Percentiles rank a stretch among this genome's conserved stretches.
phyloP scores from a whole-genome alignment of 92 coral and sea anemone species.

The Umimayanthus chanpuru region DNA sequence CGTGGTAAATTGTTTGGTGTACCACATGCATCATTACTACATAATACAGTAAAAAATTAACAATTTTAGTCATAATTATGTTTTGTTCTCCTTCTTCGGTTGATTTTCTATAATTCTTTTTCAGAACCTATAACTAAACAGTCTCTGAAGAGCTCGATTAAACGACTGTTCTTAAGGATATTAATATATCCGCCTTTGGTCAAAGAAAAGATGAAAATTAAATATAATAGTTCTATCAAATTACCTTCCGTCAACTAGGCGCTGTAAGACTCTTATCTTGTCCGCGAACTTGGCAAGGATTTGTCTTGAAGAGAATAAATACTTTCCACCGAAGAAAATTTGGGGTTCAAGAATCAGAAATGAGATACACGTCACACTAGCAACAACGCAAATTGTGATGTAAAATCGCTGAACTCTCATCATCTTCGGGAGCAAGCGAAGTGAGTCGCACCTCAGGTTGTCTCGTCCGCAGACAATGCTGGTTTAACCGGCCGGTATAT shows the following conservation, averaged over 20 bases:
- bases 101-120: too few relatives aligned
- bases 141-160: too few relatives aligned
- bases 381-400: constrained; percentile 13
- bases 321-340: constrained; percentile 23
- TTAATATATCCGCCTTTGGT: background rate
- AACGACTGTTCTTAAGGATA: background rate
- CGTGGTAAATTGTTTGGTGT: too few relatives aligned
- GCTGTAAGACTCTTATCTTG: background rate
- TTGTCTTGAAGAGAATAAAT: constrained; percentile 8
- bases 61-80: too few relatives aligned
- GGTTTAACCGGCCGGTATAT: too few relatives aligned
- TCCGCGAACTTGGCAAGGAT: constrained; percentile 7
- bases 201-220: background rate
- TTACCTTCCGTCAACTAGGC: constrained; percentile 23
- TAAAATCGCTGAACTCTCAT: constrained; percentile 24
- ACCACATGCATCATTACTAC: too few relatives aligned
- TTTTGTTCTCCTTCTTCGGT: too few relatives aligned
- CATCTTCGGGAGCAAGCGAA: background rate
- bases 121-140: too few relatives aligned
- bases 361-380: constrained; percentile 26
- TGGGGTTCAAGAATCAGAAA: constrained; percentile 29
- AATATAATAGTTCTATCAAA: background rate
- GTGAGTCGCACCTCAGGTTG: background rate
- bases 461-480: too few relatives aligned
- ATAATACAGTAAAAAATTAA: too few relatives aligned